Evolutionary conservation across 2,113 vertebrate species (phyloP), one percentile per base, ranked within the genome.

Genomic region (Dipodomys ordii): DNA sequence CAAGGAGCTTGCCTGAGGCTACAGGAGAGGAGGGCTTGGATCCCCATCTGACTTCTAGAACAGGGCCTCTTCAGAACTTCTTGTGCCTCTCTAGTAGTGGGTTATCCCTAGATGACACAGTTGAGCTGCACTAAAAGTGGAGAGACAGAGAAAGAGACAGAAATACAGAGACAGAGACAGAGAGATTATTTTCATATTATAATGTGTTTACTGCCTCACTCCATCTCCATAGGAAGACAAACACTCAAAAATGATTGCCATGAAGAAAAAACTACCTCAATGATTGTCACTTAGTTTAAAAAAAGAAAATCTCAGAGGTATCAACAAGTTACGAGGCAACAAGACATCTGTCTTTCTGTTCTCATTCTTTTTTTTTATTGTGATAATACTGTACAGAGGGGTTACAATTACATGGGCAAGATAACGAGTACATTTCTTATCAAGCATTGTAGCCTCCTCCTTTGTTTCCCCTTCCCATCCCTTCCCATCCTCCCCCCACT

Each of bases 281-380:
- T 39, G 72, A 64, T 87, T 89, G 35, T 44, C 76, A 89, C 93
- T 67, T 44, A 53, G 77, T 46, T 30, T 89, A 57, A 57, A 57
- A 57, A 57, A 57, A 39, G 91, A 95, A 90, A 95, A 92, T 87
- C 65, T 95, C 87, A 91, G 49, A 28, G 25, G 93, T 94, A 80
- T 88, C 77, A 94, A 78, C 32, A 89, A 95, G 81, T 90, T 83
- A 95, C 93, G 92, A 96, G 94, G 94, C 81, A 85, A 73, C 30
- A 69, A 87, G 94, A 65, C 87, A 84, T 80, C 57, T n/a, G 64
- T 69, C 69, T 35, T 87, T 95, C 64, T 83, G 78, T 81, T 49
- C 11, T 81, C 35, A 77, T 84, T 39, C 39, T 5, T 39, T 39
- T 39, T 39, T 39, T 39, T 39, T 39, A 39, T 39, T 39, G 35